phyloP scores from a whole-genome alignment of 2,888 invertebrate genomes.

The Hyles lineata region DNA sequence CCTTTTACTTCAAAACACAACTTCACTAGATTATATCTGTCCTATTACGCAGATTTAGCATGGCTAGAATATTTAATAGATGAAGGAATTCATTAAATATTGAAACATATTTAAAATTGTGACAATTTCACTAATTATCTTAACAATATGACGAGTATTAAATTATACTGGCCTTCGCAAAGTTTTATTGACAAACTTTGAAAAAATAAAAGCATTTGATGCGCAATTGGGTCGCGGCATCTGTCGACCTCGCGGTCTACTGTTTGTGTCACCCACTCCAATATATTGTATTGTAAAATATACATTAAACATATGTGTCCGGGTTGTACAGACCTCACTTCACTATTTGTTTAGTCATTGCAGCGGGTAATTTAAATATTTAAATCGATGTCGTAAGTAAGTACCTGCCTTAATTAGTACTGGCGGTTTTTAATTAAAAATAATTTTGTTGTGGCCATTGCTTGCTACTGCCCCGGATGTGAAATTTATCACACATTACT shows the following conservation, averaged over 20 bases:
- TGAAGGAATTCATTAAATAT: too few species aligned
- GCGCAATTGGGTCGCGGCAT: conserved; percentile 64
- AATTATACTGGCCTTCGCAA: too few species aligned
- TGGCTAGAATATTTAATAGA: too few species aligned
- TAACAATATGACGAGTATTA: too few species aligned
- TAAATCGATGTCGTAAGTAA: conserved; percentile 25
- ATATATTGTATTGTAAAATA: conserved; percentile 54
- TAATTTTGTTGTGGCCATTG: background rate
- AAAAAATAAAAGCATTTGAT: conserved; percentile 49
- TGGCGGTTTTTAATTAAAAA: background rate
- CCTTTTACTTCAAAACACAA: conserved; percentile 12
- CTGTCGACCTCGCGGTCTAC: conserved; percentile 53
- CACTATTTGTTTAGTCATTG: conserved; percentile 61
- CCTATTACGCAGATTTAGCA: background rate
- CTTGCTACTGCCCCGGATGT: too few species aligned
- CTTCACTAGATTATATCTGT: background rate
- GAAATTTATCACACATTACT: background rate
- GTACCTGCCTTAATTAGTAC: background rate
- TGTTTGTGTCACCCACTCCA: conserved; percentile 57
- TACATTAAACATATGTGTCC: conserved; percentile 58
- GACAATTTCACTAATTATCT: too few species aligned
- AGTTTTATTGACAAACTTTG: background rate
- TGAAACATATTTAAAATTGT: too few species aligned
- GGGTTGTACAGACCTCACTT: conserved; percentile 59
- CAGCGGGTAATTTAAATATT: conserved; percentile 48